Evolutionary conservation across 2,797 vertebrate species (phyloP).

Genomic region (Oreonectes daqikongensis): DNA sequence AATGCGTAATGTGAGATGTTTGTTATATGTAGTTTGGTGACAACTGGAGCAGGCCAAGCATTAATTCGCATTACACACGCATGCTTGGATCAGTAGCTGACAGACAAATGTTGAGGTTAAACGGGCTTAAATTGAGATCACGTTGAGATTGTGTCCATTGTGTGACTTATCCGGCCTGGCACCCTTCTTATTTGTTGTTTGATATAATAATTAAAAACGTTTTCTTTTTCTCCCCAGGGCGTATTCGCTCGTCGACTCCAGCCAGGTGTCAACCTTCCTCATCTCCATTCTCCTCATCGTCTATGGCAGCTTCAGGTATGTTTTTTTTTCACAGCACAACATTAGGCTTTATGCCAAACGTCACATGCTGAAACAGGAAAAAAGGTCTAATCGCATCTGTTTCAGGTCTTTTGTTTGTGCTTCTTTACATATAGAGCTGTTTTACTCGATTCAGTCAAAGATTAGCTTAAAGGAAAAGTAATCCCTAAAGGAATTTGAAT

Average conservation of each 20-base stretch:
- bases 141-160: not conserved
- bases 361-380: too few relatives aligned
- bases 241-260: conserved; percentile 99
- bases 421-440: too few relatives aligned
- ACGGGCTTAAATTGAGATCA: not conserved
- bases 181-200: not conserved
- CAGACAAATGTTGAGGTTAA: not conserved
- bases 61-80: not conserved
- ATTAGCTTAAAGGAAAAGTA: too few relatives aligned
- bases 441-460: too few relatives aligned
- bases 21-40: not conserved
- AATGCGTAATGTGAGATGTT: not conserved
- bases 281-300: conserved; percentile 99
- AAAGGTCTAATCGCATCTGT: too few relatives aligned
- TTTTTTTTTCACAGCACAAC: not conserved
- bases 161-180: not conserved
- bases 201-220: not conserved
- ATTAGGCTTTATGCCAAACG: too few relatives aligned
- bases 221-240: conserved; percentile 77
- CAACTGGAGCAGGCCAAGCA: not conserved
- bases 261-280: conserved; percentile 99
- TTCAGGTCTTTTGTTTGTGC: too few relatives aligned
- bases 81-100: not conserved
- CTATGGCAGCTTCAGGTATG: conserved; percentile 99
- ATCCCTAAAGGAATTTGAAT: too few relatives aligned